A percentile compares a stretch with the other conserved stretches of the same genome.
Evolutionary conservation across 2,888 invertebrate species (phyloP).

Genomic region (Helleia helle): DNA sequence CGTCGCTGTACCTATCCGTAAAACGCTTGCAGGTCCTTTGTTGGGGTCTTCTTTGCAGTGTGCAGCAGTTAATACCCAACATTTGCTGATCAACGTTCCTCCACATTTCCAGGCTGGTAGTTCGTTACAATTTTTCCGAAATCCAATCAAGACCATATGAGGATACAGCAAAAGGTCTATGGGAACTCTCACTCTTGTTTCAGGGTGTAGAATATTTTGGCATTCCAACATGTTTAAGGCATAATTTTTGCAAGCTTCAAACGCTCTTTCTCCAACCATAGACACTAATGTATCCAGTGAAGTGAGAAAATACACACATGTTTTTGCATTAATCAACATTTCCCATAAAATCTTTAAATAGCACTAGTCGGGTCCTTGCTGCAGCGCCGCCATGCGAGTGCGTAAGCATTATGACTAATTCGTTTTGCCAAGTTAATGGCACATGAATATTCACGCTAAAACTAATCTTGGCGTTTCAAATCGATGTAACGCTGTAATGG

Average conservation of each 20-base stretch:
- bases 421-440: constrained; percentile 29
- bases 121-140: constrained; percentile 23
- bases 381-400: constrained; percentile 21
- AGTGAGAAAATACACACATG: constrained; percentile 1
- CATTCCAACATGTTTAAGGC: constrained; percentile 59
- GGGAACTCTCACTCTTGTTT: constrained; percentile 46
- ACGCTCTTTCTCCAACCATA: constrained; percentile 45
- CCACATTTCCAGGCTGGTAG: constrained; percentile 57
- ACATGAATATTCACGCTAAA: constrained; percentile 28
- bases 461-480: constrained; percentile 34
- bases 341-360: constrained; percentile 17
- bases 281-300: constrained; percentile 13
- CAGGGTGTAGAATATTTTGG: constrained; percentile 48
- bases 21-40: constrained; percentile 63
- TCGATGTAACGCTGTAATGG: constrained; percentile 17
- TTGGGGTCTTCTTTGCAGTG: constrained; percentile 51
- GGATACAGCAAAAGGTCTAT: constrained; percentile 71
- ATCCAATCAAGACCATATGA: constrained; percentile 76
- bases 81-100: constrained; percentile 49
- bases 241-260: constrained; percentile 46
- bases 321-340: constrained; percentile 17
- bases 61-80: constrained; percentile 62
- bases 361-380: constrained; percentile 11
- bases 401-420: constrained; percentile 36
- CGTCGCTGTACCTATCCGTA: constrained; percentile 72